Conservation (phyloP, 2,888 invertebrate genomes). For the Creontiades dilutus region DNA sequence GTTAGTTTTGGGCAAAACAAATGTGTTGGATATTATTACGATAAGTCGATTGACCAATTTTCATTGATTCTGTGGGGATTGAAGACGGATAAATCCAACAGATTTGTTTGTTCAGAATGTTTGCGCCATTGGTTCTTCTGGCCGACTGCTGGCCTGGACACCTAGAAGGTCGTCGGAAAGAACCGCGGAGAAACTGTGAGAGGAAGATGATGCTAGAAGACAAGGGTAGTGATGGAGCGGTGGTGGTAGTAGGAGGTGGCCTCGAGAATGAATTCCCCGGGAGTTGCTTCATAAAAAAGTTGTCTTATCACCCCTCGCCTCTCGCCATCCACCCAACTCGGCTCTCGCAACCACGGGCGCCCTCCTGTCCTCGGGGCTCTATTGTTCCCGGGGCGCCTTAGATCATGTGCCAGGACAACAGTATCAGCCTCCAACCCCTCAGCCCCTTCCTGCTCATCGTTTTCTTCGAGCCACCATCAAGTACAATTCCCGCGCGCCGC, state of each 20-base stretch:
- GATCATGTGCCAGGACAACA: conserved; percentile 35
- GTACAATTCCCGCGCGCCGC: conserved; percentile 17
- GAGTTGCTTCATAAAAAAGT: conserved; percentile 22
- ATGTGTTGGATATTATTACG: no score
- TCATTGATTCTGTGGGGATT: no score
- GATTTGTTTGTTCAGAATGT: no score
- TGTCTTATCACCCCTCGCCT: background rate
- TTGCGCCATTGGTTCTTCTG: background rate
- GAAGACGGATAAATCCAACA: no score
- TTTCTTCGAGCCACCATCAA: background rate
- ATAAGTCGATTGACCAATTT: no score
- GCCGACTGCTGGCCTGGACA: background rate
- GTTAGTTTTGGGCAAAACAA: no score
- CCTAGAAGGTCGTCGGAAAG: background rate
- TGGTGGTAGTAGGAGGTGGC: background rate
- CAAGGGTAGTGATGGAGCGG: no score
- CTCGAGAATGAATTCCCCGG: conserved; percentile 18
- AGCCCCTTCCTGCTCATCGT: background rate
- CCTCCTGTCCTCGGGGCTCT: background rate
- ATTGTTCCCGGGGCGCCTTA: conserved; percentile 32
- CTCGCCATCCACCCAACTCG: background rate
- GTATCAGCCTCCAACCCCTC: conserved; percentile 14
- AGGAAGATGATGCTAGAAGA: background rate
- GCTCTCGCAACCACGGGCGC: background rate
- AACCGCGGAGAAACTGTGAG: background rate